These are phyloP conservation scores for Mechanitis mazaeus DNA, from an alignment of 2,888 invertebrate species.

Conservation along the genomic window DNA sequence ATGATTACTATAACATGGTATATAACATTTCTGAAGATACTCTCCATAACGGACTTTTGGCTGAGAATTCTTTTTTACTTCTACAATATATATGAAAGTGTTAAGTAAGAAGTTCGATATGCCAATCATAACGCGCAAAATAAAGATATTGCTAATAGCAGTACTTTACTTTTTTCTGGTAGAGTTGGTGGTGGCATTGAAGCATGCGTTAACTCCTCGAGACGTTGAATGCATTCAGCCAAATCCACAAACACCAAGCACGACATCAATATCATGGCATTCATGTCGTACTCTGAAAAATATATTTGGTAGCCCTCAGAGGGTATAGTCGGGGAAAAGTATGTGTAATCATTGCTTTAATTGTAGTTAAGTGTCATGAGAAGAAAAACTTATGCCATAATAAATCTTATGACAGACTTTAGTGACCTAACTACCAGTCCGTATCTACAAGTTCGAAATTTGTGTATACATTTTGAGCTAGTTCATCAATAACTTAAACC, in stretches of 20 bases:
- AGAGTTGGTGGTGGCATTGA: constrained; percentile 31
- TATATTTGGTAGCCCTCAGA: background rate
- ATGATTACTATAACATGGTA: constrained; percentile 42
- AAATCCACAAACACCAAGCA: constrained; percentile 61
- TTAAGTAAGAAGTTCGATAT: background rate
- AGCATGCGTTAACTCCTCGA: constrained; percentile 44
- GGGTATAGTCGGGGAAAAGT: too few species aligned
- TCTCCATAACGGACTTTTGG: constrained; percentile 51
- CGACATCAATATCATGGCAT: constrained; percentile 60
- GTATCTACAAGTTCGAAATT: too few species aligned
- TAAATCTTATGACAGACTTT: too few species aligned
- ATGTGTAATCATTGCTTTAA: too few species aligned
- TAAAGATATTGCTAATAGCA: background rate
- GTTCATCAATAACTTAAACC: too few species aligned
- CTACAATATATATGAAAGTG: constrained; percentile 34
- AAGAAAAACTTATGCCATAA: too few species aligned
- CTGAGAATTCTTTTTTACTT: constrained; percentile 39
- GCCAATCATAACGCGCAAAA: too few species aligned
- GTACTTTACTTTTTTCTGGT: constrained; percentile 38
- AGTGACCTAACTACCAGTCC: too few species aligned
- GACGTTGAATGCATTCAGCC: constrained; percentile 49
- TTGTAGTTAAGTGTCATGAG: too few species aligned
- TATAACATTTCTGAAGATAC: constrained; percentile 51
- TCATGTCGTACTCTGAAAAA: constrained; percentile 57
- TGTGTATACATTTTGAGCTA: too few species aligned